Evolutionary conservation across 2,113 vertebrate genomes (phyloP).

Genomic region (Anseranas semipalmata): DNA sequence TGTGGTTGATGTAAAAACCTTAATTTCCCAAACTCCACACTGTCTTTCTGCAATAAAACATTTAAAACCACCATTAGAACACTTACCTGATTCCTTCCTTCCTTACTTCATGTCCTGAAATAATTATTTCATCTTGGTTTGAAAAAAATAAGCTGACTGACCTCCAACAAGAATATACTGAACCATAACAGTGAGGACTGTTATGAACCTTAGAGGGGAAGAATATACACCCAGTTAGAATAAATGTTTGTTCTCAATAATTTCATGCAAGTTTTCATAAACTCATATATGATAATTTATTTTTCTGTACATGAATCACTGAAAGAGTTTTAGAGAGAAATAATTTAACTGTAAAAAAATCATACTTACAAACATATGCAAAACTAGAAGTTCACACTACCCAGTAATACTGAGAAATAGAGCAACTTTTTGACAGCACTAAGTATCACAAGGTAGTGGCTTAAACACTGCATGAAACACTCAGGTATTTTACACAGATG

Average conservation of each 20-base stretch:
- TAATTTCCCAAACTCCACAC: not conserved
- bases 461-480: not conserved
- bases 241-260: not conserved
- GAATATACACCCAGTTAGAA: not conserved
- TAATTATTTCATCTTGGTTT: constrained; percentile 92
- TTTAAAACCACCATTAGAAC: not conserved
- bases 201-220: constrained; percentile 87
- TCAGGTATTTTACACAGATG: not conserved
- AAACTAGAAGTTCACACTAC: not conserved
- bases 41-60: not conserved
- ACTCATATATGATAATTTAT: not conserved
- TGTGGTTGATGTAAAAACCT: not conserved
- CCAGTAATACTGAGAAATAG: not conserved
- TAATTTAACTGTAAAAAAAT: not conserved
- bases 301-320: not conserved
- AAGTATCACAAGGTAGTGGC: not conserved
- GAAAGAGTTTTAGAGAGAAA: not conserved
- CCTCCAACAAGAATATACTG: constrained; percentile 89
- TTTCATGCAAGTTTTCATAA: not conserved
- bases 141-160: constrained; percentile 94
- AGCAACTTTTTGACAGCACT: not conserved
- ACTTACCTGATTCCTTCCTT: constrained; percentile 87
- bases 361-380: not conserved
- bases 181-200: constrained; percentile 86
- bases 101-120: constrained; percentile 92